Evolutionary conservation across 1,140 invertebrate genomes (phyloP).

Genomic region (Drosophila pandora): DNA sequence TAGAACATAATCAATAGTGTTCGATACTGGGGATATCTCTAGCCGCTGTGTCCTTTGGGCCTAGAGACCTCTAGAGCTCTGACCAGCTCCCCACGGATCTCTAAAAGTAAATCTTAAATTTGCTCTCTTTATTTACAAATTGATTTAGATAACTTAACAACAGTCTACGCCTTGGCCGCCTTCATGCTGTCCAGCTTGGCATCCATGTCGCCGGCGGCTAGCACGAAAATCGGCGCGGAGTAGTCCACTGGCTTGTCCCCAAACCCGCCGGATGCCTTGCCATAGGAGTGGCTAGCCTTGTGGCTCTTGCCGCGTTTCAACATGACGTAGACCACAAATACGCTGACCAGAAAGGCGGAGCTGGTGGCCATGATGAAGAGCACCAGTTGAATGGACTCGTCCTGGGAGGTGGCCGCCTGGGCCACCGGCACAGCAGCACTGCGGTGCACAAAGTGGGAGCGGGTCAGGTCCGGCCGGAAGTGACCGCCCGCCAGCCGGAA

Average conservation of each 20-base stretch:
- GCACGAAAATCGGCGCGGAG: constrained; percentile 78
- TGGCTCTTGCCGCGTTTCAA: constrained; percentile 65
- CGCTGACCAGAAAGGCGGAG: constrained; percentile 80
- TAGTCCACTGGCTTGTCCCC: constrained; percentile 71
- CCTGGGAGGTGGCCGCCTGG: constrained; percentile 63
- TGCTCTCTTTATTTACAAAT: constrained; percentile 70
- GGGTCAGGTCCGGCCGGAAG: constrained; percentile 70
- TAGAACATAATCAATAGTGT: constrained; percentile 55
- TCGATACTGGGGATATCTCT: constrained; percentile 20
- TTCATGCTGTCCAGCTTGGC: constrained; percentile 52
- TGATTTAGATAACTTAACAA: constrained; percentile 64
- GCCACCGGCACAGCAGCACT: constrained; percentile 49
- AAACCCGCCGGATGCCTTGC: constrained; percentile 4
- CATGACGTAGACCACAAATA: constrained; percentile 82
- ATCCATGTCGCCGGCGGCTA: constrained; percentile 56
- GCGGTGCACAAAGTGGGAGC: constrained; percentile 76
- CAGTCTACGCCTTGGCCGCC: constrained; percentile 60
- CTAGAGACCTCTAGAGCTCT: neutral
- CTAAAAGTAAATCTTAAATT: constrained; percentile 45
- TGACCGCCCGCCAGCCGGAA: constrained; percentile 68
- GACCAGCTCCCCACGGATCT: constrained; percentile 3
- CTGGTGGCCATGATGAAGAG: constrained; percentile 82
- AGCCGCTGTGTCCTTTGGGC: constrained; percentile 41
- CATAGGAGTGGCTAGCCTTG: constrained; percentile 47
- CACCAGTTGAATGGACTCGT: constrained; percentile 76